Percentiles rank a stretch among this genome's conserved stretches.
Conservation (phyloP, 1,140 invertebrate species). For the Cydia strobilella region DNA sequence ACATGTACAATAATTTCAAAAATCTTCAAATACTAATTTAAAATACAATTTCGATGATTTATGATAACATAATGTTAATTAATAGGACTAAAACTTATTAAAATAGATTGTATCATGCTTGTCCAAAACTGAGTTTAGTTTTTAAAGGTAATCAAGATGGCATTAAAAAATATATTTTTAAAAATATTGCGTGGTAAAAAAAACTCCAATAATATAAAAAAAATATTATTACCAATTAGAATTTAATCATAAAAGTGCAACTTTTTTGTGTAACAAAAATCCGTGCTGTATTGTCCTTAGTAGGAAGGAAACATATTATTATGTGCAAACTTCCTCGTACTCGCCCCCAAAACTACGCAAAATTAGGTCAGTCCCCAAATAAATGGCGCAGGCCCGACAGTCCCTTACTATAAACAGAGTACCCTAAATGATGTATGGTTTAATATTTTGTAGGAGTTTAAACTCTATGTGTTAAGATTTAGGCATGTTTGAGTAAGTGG, state of each 20-base stretch:
- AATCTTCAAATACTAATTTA: too few relatives aligned
- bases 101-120: too few relatives aligned
- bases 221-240: neutral
- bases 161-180: too few relatives aligned
- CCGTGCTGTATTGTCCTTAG: neutral
- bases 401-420: neutral
- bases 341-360: neutral
- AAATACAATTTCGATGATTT: too few relatives aligned
- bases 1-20: neutral
- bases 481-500: too few relatives aligned
- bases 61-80: too few relatives aligned
- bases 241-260: neutral
- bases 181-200: too few relatives aligned
- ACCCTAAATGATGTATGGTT: neutral
- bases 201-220: too few relatives aligned
- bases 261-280: neutral
- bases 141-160: too few relatives aligned
- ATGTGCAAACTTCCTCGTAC: neutral
- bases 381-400: neutral
- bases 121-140: too few relatives aligned
- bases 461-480: neutral
- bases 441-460: neutral
- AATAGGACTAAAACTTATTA: too few relatives aligned
- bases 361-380: constrained; percentile 16
- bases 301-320: neutral